Evolutionary conservation across 2,888 invertebrate species (phyloP), one percentile per base, ranked within the genome.

Genomic region (Polyploca ridens): DNA sequence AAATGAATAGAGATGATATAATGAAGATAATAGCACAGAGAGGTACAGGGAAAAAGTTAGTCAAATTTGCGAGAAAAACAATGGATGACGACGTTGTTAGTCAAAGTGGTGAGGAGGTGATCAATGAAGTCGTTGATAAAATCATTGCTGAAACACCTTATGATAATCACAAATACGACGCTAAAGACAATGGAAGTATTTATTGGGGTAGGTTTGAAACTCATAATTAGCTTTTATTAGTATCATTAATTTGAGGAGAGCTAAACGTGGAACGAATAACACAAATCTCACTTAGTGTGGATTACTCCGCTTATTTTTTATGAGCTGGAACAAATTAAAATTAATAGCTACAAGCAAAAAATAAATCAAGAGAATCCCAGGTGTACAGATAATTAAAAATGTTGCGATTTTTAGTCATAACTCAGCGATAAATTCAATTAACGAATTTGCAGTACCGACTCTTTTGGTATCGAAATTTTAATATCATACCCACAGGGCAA

Each of bases 1-100:
- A 84, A 64, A 85, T 93, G 83, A 93, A 87, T 57, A 83, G 93
- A 72, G 90, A 93, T 72, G 93, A 93, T 64, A 77, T 93, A 5
- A 44, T 90, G 11, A 77, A 78, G 38, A 83, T 91, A 59, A 59
- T 91, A 27, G 72, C 76, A 14, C 76, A 86, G 16, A 84, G 65
- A 68, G 78, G 75, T 3, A 71, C 73, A n/a, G 70, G 65, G 0
- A 78, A 69, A 8, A 63, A 68, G 4, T 65, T 88, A 10, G 74
- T 81, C 33, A 81, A 78, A 33, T 83, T 87, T 8, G 90, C 88
- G 3, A 83, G 90, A 66, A 85, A 85, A 66, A 79, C 81, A 69
- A 83, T 89, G 81, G 71, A 67, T 3, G 69, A 76, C 3, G 72
- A 76, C 33, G 58, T 65, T 5, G 66, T 73, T 7, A 73, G 75